A percentile compares a stretch with the other conserved stretches of the same genome.
Evolutionary conservation across 2,888 invertebrate species (phyloP).

Genomic region (Hyles lineata): DNA sequence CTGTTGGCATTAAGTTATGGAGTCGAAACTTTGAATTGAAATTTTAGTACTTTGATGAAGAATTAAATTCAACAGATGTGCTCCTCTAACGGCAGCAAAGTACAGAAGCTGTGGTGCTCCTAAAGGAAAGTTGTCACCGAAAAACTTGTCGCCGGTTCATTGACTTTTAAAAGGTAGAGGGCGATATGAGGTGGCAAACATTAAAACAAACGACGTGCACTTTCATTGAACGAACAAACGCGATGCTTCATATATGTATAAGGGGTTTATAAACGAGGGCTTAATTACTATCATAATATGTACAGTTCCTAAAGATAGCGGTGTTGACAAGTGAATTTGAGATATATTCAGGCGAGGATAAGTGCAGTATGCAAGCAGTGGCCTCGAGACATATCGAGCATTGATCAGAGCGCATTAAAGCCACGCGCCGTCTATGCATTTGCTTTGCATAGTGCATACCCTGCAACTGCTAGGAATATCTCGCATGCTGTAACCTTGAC

Average conservation of each 20-base stretch:
- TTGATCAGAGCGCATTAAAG: conserved; percentile 47
- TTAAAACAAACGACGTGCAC: too few species aligned
- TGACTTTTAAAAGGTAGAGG: too few species aligned
- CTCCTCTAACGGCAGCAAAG: neutral
- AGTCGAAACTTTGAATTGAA: neutral
- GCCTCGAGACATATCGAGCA: conserved; percentile 50
- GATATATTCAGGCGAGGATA: conserved; percentile 24
- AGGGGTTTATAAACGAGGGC: too few species aligned
- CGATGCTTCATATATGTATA: too few species aligned
- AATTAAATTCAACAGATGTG: neutral
- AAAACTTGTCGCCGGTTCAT: too few species aligned
- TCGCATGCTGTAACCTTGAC: conserved; percentile 40
- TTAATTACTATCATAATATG: too few species aligned
- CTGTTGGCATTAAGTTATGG: neutral
- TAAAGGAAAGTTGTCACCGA: too few species aligned
- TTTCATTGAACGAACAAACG: too few species aligned
- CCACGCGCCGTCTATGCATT: conserved; percentile 56
- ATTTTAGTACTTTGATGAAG: neutral
- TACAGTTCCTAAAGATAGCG: neutral
- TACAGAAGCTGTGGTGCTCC: too few species aligned
- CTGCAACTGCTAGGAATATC: conserved; percentile 38
- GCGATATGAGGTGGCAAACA: too few species aligned
- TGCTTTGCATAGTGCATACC: conserved; percentile 44
- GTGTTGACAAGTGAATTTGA: neutral
- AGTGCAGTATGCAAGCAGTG: conserved; percentile 38